Base-by-base conservation (phyloP, 2,113 vertebrate species). In the Myrmecophaga tridactyla region DNA sequence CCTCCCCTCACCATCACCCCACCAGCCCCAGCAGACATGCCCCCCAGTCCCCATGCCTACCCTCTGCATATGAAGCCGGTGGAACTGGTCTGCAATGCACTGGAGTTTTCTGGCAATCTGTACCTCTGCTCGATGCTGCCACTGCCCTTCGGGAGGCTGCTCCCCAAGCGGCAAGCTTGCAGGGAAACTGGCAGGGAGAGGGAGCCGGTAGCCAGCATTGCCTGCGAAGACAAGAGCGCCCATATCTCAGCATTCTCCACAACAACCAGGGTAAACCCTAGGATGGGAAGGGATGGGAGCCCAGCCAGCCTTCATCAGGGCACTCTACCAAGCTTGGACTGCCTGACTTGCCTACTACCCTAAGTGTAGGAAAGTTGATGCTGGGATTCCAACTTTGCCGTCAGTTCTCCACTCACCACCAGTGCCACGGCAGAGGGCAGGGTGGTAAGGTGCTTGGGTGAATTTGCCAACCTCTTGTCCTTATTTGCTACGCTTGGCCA, bases 21-120 rank as follows among this genome's bases (percentile, higher is more conserved):
- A 62, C 20, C 56, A 23, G 27, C 36, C 90, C 82, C 60, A 56
- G 39, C 29, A 53, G 77, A 53, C 78, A 53, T 43, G 20, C 62
- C 53, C 83, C 87, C 14, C 7, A 34, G 12, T 70, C 65, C 51
- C 94, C 86, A 5, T 17, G 93, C 98, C 97, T 99, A 99, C 99
- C 98, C 98, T 98, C 97, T 99, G 98, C 90, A 98, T 92, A 80
- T 99, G 98, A 97, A 99, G 98, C 95, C 98, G 98, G 96, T 99
- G 99, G 97, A 99, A 99, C 96, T 99, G 98, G 98, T 99, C 99
- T 1, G 98, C 99, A 89, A 99, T 99, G 97, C 98, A 98, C 96
- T 98, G 99, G 95, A 99, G 94, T 95, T 99, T 99, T 92, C 98
- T 98, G 90, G 98, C 99, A 73, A 99, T 98, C 97, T 98, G 98